Percentiles rank a stretch among this genome's conserved stretches.
Conservation (phyloP, 1,140 invertebrate genomes). For the Apis florea region DNA sequence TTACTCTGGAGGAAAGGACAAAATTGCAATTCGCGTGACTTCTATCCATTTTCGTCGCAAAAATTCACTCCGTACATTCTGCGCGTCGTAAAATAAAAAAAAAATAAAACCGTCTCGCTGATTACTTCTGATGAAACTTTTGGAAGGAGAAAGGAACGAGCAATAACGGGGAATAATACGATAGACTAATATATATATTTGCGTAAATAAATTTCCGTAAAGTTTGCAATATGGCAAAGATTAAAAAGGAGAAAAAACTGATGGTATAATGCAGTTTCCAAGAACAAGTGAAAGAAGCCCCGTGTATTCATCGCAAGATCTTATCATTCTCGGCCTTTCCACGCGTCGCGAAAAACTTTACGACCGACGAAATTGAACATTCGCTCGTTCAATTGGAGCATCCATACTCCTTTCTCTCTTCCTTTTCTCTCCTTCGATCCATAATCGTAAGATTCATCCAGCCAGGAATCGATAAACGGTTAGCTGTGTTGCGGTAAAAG, state of each 20-base stretch:
- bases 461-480: no score
- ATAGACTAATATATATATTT: constrained; percentile 24
- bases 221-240: background rate
- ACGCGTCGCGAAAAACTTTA: constrained; percentile 19
- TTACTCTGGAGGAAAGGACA: constrained; percentile 16
- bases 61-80: background rate
- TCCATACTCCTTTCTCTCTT: background rate
- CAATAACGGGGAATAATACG: constrained; percentile 1
- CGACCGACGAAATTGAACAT: constrained; percentile 12
- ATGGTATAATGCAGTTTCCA: background rate
- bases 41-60: background rate
- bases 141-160: no score
- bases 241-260: background rate
- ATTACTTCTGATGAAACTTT: background rate
- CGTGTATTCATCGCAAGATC: constrained; percentile 37
- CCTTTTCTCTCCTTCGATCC: background rate
- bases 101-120: background rate
- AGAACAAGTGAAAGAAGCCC: constrained; percentile 3
- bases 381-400: background rate
- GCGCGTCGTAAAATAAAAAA: no score
- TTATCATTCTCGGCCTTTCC: background rate
- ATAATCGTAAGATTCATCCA: background rate
- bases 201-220: constrained; percentile 34
- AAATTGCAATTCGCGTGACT: constrained; percentile 31
- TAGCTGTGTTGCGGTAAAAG: no score